Base-by-base conservation (phyloP, 2,888 invertebrate genomes). In the Camptogramma bilineatum region DNA sequence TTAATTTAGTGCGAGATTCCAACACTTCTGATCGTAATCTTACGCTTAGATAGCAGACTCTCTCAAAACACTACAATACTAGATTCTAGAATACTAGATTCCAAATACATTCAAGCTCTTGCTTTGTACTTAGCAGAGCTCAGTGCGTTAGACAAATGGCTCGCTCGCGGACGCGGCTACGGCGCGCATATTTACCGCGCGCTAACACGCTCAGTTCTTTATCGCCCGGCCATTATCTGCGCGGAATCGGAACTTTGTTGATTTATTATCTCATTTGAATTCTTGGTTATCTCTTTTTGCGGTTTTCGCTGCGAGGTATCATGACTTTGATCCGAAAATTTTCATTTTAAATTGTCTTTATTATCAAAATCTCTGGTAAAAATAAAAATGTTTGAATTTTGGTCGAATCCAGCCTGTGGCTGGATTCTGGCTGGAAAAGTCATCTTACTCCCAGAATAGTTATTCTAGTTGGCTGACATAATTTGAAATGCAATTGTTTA, bases 131-230 rank as follows among this genome's bases (percentile, higher is more conserved):
- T 48, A 9, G 5, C 54, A 56, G 44, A 31, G 47, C 52, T 44
- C 59, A 24, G 51, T 77, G 80, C 78, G 80, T 74, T 77, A 81
- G 82, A 83, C 83, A 84, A 84, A 84, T 82, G 81, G 80, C 81
- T 44, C 57, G 51, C 19, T 19, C 76, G 75, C 77, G 75, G 75
- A 75, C 80, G 74, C 68, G 76, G 64, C 67, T 78, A 81, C 84
- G 84, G 84, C 85, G 80, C 76, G 75, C 73, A 73, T 74, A 79
- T 85, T 85, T 84, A 84, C 81, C 78, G 81, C 81, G 66, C 73
- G 59, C 74, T 71, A 70, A 72, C 79, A 80, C 78, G 79, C 78
- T 76, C 71, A 59, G 61, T 71, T 72, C 72, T 77, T 76, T 77
- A 78, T 76, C 80, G 76, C 74, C 71, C 73, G 65, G 66, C 44